Percentiles rank a stretch among this genome's conserved stretches.
Evolutionary conservation across 2,797 vertebrate species (phyloP).

Genomic region (Scomberomorus guttatus): DNA sequence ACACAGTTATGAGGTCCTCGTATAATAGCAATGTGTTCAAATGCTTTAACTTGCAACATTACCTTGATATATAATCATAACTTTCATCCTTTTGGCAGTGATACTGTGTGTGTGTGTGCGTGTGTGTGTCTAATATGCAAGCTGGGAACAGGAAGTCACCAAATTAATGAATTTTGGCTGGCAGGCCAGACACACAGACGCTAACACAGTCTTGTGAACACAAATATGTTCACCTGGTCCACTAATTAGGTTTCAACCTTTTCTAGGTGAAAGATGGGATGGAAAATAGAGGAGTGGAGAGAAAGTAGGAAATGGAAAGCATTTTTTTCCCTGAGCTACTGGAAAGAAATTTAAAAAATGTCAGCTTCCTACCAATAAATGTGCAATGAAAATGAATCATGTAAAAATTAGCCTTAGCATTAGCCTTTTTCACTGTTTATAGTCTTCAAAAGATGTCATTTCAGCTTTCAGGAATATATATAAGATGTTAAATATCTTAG

Average conservation of each 20-base stretch:
- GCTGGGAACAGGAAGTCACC: conserved; percentile 48
- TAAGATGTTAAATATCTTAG: no score
- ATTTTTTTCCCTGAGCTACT: not conserved
- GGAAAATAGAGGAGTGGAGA: not conserved
- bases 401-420: no score
- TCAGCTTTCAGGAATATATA: no score
- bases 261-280: conserved; percentile 18
- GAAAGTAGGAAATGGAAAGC: not conserved
- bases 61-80: conserved; percentile 42
- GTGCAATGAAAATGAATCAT: not conserved
- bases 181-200: conserved; percentile 42
- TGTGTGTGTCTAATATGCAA: conserved; percentile 12
- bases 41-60: conserved; percentile 12
- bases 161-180: conserved; percentile 60
- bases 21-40: not conserved
- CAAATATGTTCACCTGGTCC: conserved; percentile 51
- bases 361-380: not conserved
- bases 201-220: conserved; percentile 37
- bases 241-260: conserved; percentile 50
- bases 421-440: not conserved
- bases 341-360: not conserved
- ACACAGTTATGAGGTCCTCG: not conserved
- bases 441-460: not conserved
- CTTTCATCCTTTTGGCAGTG: conserved; percentile 39
- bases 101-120: not conserved